phyloP scores from a whole-genome alignment of 2,888 invertebrate genomes.

The Epirrhoe alternata region DNA sequence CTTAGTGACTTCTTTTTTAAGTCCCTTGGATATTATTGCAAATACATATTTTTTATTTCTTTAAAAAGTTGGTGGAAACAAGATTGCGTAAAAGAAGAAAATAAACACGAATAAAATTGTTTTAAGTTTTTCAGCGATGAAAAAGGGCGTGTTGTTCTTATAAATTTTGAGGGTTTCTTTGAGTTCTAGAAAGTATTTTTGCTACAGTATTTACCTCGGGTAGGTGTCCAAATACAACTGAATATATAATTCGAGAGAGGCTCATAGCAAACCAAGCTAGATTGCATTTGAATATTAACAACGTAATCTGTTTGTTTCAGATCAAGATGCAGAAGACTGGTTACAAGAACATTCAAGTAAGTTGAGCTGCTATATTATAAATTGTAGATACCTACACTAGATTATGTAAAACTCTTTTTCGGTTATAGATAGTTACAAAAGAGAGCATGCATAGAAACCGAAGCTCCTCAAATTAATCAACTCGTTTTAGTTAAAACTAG shows the following conservation, averaged over 20 bases:
- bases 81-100: too few relatives aligned
- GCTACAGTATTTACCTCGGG: background rate
- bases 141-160: background rate
- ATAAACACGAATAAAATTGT: too few relatives aligned
- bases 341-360: slow-evolving; percentile 35
- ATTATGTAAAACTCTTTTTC: too few relatives aligned
- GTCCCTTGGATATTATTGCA: too few relatives aligned
- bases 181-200: background rate
- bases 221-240: slow-evolving; percentile 10
- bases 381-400: too few relatives aligned
- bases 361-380: background rate
- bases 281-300: slow-evolving; percentile 45
- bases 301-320: slow-evolving; percentile 43
- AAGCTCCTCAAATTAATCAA: too few relatives aligned
- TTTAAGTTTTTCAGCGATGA: background rate
- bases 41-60: too few relatives aligned
- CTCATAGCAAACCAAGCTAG: slow-evolving; percentile 24
- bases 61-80: too few relatives aligned
- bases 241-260: slow-evolving; percentile 21
- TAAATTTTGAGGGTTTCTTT: background rate
- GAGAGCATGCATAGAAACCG: too few relatives aligned
- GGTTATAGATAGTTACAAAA: too few relatives aligned
- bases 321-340: slow-evolving; percentile 37
- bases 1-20: too few relatives aligned
- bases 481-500: too few relatives aligned